A percentile compares a stretch with the other conserved stretches of the same genome.
Evolutionary conservation across 2,113 vertebrate species (phyloP).

Genomic region (Shinisaurus crocodilurus): DNA sequence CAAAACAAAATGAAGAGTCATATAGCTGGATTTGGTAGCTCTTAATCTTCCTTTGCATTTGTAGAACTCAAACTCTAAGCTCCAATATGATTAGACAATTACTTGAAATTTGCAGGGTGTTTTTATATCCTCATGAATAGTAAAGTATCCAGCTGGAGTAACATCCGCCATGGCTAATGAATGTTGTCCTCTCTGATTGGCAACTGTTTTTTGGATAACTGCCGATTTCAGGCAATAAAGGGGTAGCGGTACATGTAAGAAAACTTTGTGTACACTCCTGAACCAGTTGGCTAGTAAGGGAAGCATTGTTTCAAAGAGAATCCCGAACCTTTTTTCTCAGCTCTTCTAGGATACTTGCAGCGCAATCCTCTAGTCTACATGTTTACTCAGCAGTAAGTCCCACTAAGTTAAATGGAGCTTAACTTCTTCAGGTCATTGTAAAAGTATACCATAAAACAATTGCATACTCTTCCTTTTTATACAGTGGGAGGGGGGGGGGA

Average conservation of each 20-base stretch:
- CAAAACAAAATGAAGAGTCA: fast-evolving
- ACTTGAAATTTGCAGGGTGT: neutral
- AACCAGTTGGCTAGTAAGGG: too few species aligned
- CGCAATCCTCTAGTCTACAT: neutral
- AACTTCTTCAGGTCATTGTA: neutral
- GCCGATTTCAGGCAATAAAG: neutral
- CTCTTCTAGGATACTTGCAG: neutral
- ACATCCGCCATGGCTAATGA: neutral
- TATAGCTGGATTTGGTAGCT: neutral
- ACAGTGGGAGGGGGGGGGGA: neutral
- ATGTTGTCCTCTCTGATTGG: fast-evolving
- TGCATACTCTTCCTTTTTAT: neutral
- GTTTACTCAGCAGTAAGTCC: neutral
- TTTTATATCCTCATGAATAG: neutral
- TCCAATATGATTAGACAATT: neutral
- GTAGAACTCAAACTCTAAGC: neutral
- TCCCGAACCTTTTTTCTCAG: neutral
- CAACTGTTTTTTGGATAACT: neutral
- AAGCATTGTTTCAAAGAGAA: neutral
- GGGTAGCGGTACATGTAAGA: neutral
- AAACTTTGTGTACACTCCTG: neutral
- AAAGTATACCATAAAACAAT: neutral
- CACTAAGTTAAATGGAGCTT: neutral
- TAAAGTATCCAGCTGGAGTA: neutral
- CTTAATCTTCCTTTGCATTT: neutral